Evolutionary conservation across 2,888 invertebrate genomes (phyloP).

Genomic region (Neocrepidodera transversa): DNA sequence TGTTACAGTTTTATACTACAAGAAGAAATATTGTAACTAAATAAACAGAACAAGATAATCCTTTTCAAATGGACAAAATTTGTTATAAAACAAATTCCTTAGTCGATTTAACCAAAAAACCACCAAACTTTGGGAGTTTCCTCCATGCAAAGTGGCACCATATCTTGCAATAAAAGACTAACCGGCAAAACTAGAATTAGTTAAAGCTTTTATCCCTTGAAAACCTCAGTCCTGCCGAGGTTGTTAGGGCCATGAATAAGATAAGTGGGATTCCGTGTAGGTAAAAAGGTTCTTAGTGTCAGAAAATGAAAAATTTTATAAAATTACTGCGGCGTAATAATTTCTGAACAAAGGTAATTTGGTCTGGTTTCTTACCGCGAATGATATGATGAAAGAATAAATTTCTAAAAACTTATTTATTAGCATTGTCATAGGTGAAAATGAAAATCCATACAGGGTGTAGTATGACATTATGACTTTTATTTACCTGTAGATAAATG

Average conservation of each 20-base stretch:
- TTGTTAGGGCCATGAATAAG: constrained; percentile 38
- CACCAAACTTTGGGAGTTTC: constrained; percentile 14
- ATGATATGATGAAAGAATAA: too few relatives aligned
- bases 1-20: too few relatives aligned
- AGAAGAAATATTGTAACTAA: too few relatives aligned
- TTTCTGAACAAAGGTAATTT: neutral
- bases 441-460: too few relatives aligned
- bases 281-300: constrained; percentile 33
- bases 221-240: constrained; percentile 32
- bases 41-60: neutral
- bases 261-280: constrained; percentile 51
- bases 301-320: constrained; percentile 20
- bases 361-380: too few relatives aligned
- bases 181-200: constrained; percentile 33
- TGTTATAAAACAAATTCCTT: constrained; percentile 5
- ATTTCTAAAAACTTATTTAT: too few relatives aligned
- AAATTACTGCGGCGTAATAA: constrained; percentile 8
- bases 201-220: constrained; percentile 37
- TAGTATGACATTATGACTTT: too few relatives aligned
- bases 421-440: too few relatives aligned
- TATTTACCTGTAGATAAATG: too few relatives aligned
- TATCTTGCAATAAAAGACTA: constrained; percentile 24
- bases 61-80: neutral
- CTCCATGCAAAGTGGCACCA: constrained; percentile 18
- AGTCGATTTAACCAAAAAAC: constrained; percentile 19